phyloP scores from a whole-genome alignment of 2,888 invertebrate species.

The Nomada ruficornis region DNA sequence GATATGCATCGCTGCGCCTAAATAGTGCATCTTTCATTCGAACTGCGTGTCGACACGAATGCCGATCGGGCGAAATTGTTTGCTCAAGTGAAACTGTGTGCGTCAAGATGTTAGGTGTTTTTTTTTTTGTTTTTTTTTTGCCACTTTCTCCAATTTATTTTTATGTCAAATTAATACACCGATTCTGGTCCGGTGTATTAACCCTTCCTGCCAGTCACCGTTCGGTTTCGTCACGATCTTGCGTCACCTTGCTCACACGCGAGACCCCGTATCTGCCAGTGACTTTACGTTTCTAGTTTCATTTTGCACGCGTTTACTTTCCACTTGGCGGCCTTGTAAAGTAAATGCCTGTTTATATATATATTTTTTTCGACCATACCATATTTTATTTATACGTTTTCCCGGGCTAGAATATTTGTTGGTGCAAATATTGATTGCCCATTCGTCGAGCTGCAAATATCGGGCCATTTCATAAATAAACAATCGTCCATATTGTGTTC shows the following conservation, averaged over 20 bases:
- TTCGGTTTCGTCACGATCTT: slow-evolving; percentile 41
- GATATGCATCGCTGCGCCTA: slow-evolving; percentile 26
- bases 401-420: neutral
- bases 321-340: slow-evolving; percentile 45
- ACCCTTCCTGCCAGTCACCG: slow-evolving; percentile 48
- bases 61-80: neutral
- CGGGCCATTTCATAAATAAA: too few relatives aligned
- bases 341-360: slow-evolving; percentile 32
- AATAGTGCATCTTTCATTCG: neutral
- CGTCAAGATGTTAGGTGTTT: neutral
- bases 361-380: neutral
- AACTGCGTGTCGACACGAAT: neutral
- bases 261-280: slow-evolving; percentile 6
- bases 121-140: neutral
- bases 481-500: too few relatives aligned
- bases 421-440: too few relatives aligned
- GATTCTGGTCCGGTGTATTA: slow-evolving; percentile 47
- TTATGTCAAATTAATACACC: slow-evolving; percentile 22
- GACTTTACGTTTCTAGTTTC: slow-evolving; percentile 40
- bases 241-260: slow-evolving; percentile 25
- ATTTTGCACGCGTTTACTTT: slow-evolving; percentile 46
- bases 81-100: slow-evolving; percentile 16
- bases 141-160: slow-evolving; percentile 34
- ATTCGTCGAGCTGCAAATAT: too few relatives aligned
- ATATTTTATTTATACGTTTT: neutral